Percentiles rank a stretch among this genome's conserved stretches.
Conservation (phyloP, 1,140 invertebrate genomes). For the Zaprionus ghesquierei region DNA sequence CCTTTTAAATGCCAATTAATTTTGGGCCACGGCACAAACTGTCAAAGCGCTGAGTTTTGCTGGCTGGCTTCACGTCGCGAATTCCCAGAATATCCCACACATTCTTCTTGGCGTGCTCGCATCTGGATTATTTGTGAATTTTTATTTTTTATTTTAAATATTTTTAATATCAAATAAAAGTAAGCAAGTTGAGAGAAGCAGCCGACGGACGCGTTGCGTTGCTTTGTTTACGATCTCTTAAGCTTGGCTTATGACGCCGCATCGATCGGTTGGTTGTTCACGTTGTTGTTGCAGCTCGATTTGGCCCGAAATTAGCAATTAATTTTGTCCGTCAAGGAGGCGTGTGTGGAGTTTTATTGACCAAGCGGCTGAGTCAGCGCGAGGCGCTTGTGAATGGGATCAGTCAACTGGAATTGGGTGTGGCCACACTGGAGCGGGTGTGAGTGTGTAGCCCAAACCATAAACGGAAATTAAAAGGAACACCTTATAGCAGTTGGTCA, state of each 20-base stretch:
- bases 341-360: conserved; percentile 41
- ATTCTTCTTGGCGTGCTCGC: conserved; percentile 13
- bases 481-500: background rate
- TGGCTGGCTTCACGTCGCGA: background rate
- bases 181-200: conserved; percentile 34
- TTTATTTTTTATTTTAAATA: conserved; percentile 21
- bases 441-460: conserved; percentile 6
- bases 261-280: conserved; percentile 50
- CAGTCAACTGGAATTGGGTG: conserved; percentile 14
- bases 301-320: conserved; percentile 67
- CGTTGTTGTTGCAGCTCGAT: conserved; percentile 36
- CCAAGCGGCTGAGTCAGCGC: conserved; percentile 33
- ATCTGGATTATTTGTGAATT: conserved; percentile 44
- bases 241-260: conserved; percentile 71
- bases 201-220: conserved; percentile 15
- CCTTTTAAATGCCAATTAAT: conserved; percentile 77
- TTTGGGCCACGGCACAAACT: conserved; percentile 54
- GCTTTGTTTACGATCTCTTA: conserved; percentile 68
- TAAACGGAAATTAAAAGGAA: conserved; percentile 36
- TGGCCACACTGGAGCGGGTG: conserved; percentile 1
- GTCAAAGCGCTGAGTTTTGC: conserved; percentile 46
- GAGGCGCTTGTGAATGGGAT: conserved; percentile 13
- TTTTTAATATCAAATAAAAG: conserved; percentile 57
- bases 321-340: conserved; percentile 42
- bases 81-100: conserved; percentile 59